Percentiles rank a stretch among this genome's conserved stretches.
Conservation (phyloP, 2,113 vertebrate genomes). For the Ciconia stormi region DNA sequence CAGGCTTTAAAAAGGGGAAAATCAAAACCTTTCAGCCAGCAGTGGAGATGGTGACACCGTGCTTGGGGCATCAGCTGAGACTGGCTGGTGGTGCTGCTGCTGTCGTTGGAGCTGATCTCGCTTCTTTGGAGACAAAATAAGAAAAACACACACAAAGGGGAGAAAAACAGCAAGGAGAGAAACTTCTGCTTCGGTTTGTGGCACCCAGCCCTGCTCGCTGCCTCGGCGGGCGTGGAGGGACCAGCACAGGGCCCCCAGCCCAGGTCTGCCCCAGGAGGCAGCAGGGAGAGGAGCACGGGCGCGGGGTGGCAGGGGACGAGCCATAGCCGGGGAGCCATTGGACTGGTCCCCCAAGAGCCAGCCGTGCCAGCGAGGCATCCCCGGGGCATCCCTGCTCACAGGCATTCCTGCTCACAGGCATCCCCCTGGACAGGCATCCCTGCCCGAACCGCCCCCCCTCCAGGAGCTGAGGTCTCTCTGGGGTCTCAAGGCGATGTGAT, state of each 20-base stretch:
- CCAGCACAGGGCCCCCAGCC: neutral
- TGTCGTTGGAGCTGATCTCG: neutral
- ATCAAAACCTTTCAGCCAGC: neutral
- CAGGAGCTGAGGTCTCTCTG: neutral
- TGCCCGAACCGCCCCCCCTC: neutral
- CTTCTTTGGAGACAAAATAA: neutral
- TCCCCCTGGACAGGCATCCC: too few relatives aligned
- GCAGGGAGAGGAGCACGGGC: neutral
- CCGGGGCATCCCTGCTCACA: neutral
- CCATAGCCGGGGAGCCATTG: neutral
- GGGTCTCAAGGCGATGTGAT: rapidly evolving
- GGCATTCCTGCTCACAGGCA: neutral
- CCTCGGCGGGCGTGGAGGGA: rapidly evolving
- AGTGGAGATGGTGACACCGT: neutral
- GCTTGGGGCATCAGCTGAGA: neutral
- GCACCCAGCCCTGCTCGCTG: neutral
- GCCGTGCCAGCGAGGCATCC: neutral
- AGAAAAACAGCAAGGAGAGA: neutral
- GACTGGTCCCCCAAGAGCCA: neutral
- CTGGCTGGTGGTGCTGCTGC: neutral
- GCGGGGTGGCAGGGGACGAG: neutral
- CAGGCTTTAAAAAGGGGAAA: neutral
- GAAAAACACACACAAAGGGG: neutral
- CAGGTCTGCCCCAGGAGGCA: neutral
- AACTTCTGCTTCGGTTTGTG: neutral